Evolutionary conservation across 2,888 invertebrate genomes (phyloP).

Genomic region (Eulithis prunata): DNA sequence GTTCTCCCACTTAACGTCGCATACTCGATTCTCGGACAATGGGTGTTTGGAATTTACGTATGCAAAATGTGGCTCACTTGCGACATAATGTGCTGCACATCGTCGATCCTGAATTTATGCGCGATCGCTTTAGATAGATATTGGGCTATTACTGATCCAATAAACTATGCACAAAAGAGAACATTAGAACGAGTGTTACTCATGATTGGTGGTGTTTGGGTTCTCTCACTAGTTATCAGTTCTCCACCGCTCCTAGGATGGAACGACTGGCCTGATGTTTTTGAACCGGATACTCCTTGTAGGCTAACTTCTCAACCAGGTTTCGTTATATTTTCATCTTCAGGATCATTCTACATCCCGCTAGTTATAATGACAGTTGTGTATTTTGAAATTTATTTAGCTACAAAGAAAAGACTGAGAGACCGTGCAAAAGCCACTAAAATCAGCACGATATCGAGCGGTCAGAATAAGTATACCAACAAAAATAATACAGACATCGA

Average conservation of each 20-base stretch:
- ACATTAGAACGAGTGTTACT: slow-evolving; percentile 93
- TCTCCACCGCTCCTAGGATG: slow-evolving; percentile 96
- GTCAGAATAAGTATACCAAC: slow-evolving; percentile 71
- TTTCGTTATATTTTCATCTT: slow-evolving; percentile 95
- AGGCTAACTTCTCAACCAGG: slow-evolving; percentile 94
- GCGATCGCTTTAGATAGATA: slow-evolving; percentile 97
- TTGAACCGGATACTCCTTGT: slow-evolving; percentile 91
- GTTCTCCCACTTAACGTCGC: slow-evolving; percentile 97
- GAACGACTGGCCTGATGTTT: slow-evolving; percentile 97
- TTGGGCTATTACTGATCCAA: slow-evolving; percentile 97
- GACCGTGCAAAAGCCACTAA: slow-evolving; percentile 93
- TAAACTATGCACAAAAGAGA: slow-evolving; percentile 96
- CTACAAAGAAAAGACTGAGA: slow-evolving; percentile 92
- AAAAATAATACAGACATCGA: slow-evolving; percentile 83
- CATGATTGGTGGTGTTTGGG: slow-evolving; percentile 95
- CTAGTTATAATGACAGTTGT: slow-evolving; percentile 97
- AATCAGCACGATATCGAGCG: slow-evolving; percentile 87
- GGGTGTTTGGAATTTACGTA: slow-evolving; percentile 96
- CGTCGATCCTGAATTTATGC: slow-evolving; percentile 96
- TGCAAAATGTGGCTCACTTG: slow-evolving; percentile 98
- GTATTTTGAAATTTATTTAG: slow-evolving; percentile 97
- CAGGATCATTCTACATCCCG: slow-evolving; percentile 98
- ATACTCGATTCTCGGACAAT: slow-evolving; percentile 94
- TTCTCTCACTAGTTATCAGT: slow-evolving; percentile 92
- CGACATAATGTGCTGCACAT: slow-evolving; percentile 98